These are phyloP conservation scores for Pristis pectinata DNA, from an alignment of 2,797 vertebrate species.

Conservation along the genomic window DNA sequence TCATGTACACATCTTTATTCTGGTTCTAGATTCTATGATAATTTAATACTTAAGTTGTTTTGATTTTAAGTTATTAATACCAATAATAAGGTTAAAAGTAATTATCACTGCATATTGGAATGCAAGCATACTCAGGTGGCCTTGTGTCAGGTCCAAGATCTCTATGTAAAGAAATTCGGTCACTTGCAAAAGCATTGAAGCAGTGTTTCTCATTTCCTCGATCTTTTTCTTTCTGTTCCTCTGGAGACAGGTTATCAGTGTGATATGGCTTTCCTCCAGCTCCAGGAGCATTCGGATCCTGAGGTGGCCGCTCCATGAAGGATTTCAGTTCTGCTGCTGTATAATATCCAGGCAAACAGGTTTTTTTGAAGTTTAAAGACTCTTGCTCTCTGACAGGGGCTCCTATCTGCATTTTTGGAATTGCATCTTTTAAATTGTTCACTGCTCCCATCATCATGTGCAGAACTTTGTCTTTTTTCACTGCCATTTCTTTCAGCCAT, in stretches of 20 bases:
- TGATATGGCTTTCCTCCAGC: slow-evolving; percentile 84
- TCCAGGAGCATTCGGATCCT: slow-evolving; percentile 78
- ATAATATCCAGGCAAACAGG: slow-evolving; percentile 80
- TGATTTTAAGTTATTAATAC: too few relatives aligned
- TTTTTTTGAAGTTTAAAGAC: slow-evolving; percentile 48
- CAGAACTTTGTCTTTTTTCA: slow-evolving; percentile 78
- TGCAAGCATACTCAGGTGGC: slow-evolving; percentile 79
- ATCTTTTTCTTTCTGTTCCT: slow-evolving; percentile 84
- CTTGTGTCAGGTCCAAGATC: slow-evolving; percentile 93
- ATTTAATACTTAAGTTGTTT: too few relatives aligned
- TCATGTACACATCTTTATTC: too few relatives aligned
- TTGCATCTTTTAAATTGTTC: slow-evolving; percentile 84
- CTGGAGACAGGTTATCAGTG: slow-evolving; percentile 64
- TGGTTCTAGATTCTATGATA: too few relatives aligned
- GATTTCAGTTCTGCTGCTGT: slow-evolving; percentile 79
- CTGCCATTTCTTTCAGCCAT: slow-evolving; percentile 66
- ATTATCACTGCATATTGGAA: background rate
- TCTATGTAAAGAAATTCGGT: slow-evolving; percentile 89
- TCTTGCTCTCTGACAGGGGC: slow-evolving; percentile 74
- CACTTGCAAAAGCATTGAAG: slow-evolving; percentile 93
- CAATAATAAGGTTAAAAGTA: too few relatives aligned
- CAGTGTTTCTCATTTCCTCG: slow-evolving; percentile 87
- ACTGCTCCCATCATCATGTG: slow-evolving; percentile 85
- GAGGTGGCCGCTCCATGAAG: slow-evolving; percentile 72
- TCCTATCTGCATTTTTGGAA: slow-evolving; percentile 96